These are phyloP conservation scores for Mylabris sibirica DNA, from an alignment of 2,888 invertebrate genomes.

Conservation along the genomic window DNA sequence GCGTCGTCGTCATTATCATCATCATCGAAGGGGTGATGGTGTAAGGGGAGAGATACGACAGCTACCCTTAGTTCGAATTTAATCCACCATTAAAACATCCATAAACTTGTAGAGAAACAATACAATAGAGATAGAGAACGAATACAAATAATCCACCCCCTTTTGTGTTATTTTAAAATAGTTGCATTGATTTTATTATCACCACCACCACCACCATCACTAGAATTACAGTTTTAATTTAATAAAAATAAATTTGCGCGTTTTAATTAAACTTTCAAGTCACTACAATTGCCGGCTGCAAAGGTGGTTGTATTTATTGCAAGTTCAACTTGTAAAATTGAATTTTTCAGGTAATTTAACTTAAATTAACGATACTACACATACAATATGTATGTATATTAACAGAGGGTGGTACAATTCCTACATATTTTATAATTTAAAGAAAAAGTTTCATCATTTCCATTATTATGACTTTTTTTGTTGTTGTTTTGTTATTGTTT, in stretches of 20 bases:
- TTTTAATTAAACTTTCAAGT: neutral
- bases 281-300: neutral
- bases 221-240: neutral
- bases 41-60: neutral
- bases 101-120: neutral
- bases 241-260: conserved; percentile 1
- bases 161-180: neutral
- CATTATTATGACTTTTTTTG: neutral
- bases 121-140: neutral
- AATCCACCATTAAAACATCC: neutral
- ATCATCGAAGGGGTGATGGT: neutral
- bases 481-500: neutral
- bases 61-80: neutral
- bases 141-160: neutral
- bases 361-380: neutral
- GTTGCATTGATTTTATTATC: conserved; percentile 1
- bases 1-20: neutral
- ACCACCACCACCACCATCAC: neutral
- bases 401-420: neutral
- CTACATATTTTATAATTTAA: neutral
- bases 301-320: neutral
- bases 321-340: neutral
- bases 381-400: too few species aligned
- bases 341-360: neutral
- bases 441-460: neutral